Conservation (phyloP, 2,113 vertebrate species). For the Ariopsis seemanni region DNA sequence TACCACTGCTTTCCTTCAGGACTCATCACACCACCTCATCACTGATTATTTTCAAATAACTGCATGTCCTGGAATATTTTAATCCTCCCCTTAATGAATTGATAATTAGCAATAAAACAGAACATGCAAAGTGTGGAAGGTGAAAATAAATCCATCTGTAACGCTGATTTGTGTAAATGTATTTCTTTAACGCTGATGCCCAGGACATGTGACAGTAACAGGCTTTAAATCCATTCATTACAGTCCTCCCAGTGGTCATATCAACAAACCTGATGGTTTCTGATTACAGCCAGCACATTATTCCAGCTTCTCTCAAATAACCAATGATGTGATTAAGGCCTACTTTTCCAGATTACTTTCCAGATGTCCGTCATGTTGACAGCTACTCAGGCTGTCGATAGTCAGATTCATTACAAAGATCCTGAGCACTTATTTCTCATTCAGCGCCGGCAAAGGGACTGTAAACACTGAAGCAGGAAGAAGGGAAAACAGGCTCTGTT, state of each 20-base stretch:
- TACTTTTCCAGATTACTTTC: slow-evolving; percentile 61
- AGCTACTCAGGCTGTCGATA: slow-evolving; percentile 62
- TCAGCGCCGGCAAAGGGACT: slow-evolving; percentile 50
- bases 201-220: slow-evolving; percentile 7
- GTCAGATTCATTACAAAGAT: slow-evolving; percentile 55
- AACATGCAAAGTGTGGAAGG: not conserved
- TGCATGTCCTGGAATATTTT: not conserved
- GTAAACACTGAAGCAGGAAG: slow-evolving; percentile 37
- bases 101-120: not conserved
- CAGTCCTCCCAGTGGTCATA: not conserved
- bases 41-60: not conserved
- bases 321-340: slow-evolving; percentile 61
- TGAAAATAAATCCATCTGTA: not conserved
- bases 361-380: slow-evolving; percentile 55
- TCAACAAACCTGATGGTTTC: not conserved
- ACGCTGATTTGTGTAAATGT: not conserved
- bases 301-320: slow-evolving; percentile 43
- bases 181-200: not conserved
- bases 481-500: slow-evolving; percentile 4
- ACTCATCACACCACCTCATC: not conserved
- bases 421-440: slow-evolving; percentile 60
- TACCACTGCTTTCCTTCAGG: not conserved
- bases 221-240: slow-evolving; percentile 1
- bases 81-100: not conserved
- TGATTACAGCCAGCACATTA: slow-evolving; percentile 38